A percentile compares a stretch with the other conserved stretches of the same genome.
phyloP scores from a whole-genome alignment of 2,113 vertebrate species.

The Ornithorhynchus anatinus region DNA sequence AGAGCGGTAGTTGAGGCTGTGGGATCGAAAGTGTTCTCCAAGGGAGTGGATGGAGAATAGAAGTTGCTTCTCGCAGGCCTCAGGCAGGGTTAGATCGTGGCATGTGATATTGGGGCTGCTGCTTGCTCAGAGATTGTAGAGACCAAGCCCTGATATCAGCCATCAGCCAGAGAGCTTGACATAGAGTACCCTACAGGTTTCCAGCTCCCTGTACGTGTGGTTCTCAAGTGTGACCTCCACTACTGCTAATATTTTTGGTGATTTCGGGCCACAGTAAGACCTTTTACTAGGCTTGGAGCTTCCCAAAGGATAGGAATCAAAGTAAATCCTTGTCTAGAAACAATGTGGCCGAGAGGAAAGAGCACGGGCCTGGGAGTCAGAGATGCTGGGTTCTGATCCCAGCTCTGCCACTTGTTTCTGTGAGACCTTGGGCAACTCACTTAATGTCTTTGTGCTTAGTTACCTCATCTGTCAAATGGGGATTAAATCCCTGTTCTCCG shows the following conservation, averaged over 20 bases:
- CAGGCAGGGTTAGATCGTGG: background rate
- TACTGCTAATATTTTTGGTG: background rate
- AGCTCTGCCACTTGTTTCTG: too few species aligned
- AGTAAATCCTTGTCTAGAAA: too few species aligned
- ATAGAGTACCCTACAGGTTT: background rate
- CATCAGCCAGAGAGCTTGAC: background rate
- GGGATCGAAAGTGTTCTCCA: background rate
- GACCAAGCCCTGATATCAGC: accelerated
- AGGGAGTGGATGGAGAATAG: background rate
- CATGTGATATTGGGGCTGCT: background rate
- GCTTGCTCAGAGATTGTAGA: background rate
- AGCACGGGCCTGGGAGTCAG: too few species aligned
- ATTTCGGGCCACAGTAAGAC: background rate
- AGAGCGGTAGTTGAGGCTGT: too few species aligned
- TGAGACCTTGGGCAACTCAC: too few species aligned
- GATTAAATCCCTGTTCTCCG: too few species aligned
- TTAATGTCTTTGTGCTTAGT: too few species aligned
- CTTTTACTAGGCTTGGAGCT: constrained; percentile 12
- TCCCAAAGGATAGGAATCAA: constrained; percentile 16
- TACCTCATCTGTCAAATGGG: too few species aligned
- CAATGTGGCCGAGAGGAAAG: too few species aligned
- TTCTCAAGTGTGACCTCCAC: background rate
- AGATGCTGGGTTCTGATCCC: too few species aligned
- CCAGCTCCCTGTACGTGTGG: background rate
- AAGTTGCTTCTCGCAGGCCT: background rate